These are phyloP conservation scores for Mamestra configurata DNA, from an alignment of 1,140 invertebrate species.

Conservation along the genomic window DNA sequence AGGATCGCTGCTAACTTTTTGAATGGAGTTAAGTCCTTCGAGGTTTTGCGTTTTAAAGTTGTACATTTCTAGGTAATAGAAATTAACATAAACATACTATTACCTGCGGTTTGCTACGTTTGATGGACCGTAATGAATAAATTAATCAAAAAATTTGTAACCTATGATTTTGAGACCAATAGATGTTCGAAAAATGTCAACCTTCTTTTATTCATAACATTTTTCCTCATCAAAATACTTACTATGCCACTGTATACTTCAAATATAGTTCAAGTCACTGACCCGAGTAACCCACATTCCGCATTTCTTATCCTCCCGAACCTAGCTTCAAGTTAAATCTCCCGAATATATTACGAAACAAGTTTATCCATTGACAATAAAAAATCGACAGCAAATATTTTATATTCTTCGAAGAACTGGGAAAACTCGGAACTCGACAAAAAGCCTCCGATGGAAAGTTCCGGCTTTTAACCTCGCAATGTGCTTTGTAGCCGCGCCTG, in stretches of 20 bases:
- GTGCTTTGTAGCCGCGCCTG: not conserved
- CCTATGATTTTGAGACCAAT: too few relatives aligned
- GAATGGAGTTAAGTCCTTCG: not conserved
- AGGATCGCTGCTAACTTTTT: not conserved
- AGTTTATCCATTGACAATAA: conserved; percentile 33
- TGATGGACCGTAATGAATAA: too few relatives aligned
- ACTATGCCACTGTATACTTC: not conserved
- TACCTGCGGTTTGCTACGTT: too few relatives aligned
- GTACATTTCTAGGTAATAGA: too few relatives aligned
- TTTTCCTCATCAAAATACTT: not conserved
- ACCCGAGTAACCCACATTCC: conserved; percentile 9
- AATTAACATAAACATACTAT: too few relatives aligned
- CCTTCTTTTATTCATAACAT: not conserved
- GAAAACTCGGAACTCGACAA: conserved; percentile 1
- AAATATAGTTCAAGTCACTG: not conserved
- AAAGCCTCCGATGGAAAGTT: conserved; percentile 7
- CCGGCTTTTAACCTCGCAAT: conserved; percentile 13
- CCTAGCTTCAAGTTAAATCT: not conserved
- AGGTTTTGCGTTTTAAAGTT: too few relatives aligned
- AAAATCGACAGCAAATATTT: conserved; percentile 13
- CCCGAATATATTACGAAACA: conserved; percentile 21
- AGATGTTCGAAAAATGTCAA: too few relatives aligned
- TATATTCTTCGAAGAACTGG: not conserved
- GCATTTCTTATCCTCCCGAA: not conserved
- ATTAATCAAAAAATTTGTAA: too few relatives aligned